A percentile compares a stretch with the other conserved stretches of the same genome.
Conservation (phyloP, 2,113 vertebrate genomes). For the Chamaetylas fuelleborni region DNA sequence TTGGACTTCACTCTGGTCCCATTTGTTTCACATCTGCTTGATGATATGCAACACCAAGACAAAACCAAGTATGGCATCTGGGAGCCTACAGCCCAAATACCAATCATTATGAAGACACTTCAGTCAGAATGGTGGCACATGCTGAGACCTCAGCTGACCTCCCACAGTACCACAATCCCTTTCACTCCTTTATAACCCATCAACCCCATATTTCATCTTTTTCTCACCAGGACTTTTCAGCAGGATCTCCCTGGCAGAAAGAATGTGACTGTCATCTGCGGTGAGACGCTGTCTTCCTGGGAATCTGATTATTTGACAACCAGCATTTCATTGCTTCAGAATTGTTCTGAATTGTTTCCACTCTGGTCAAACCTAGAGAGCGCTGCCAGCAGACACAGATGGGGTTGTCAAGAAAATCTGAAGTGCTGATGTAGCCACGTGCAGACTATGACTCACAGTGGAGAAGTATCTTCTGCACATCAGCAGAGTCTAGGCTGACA, state of each 20-base stretch:
- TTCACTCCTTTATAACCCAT: neutral
- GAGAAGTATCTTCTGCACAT: constrained; percentile 27
- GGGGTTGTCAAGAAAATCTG: constrained; percentile 46
- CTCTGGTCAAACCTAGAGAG: constrained; percentile 27
- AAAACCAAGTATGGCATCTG: neutral
- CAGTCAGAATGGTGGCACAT: neutral
- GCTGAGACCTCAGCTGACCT: neutral
- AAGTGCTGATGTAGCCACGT: constrained; percentile 63
- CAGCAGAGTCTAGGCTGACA: neutral
- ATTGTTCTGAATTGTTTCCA: constrained; percentile 53
- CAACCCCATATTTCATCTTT: neutral
- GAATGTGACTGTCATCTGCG: neutral
- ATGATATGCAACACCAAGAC: neutral
- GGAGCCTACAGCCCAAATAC: neutral
- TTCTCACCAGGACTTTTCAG: neutral
- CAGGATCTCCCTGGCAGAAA: neutral
- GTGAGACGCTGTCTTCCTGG: neutral
- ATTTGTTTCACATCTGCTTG: neutral
- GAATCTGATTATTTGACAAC: constrained; percentile 51
- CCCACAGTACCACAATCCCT: neutral
- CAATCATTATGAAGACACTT: neutral
- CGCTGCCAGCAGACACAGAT: constrained; percentile 34
- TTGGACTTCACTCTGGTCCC: neutral
- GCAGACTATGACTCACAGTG: constrained; percentile 50
- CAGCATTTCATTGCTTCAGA: constrained; percentile 5